Evolutionary conservation across 2,113 vertebrate species (phyloP).

Genomic region (Ptyas mucosa): DNA sequence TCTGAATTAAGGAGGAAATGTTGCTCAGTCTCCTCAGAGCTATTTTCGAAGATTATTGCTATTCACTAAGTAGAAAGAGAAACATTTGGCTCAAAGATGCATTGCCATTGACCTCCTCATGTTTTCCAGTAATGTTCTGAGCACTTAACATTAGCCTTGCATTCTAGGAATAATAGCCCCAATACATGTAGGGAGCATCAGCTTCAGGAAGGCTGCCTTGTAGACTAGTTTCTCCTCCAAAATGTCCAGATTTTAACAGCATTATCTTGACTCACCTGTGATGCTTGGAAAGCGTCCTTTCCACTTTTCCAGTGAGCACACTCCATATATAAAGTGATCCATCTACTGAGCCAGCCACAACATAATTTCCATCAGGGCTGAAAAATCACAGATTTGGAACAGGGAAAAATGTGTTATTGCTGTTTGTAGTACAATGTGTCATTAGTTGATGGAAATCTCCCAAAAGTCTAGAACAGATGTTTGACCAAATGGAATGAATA

Average conservation of each 20-base stretch:
- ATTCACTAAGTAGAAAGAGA: neutral
- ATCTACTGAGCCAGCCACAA: slow-evolving; percentile 89
- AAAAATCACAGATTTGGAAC: slow-evolving; percentile 3
- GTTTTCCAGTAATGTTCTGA: neutral
- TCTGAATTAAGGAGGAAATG: neutral
- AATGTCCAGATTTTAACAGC: neutral
- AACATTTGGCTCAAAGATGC: neutral
- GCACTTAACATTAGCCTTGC: neutral
- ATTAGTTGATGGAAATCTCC: neutral
- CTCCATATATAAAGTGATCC: slow-evolving; percentile 90
- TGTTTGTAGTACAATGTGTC: neutral
- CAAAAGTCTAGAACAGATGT: neutral
- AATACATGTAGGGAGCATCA: neutral
- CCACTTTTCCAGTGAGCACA: slow-evolving; percentile 88
- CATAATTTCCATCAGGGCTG: slow-evolving; percentile 88
- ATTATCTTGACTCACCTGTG: slow-evolving; percentile 78
- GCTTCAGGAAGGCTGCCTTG: neutral
- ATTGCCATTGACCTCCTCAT: neutral
- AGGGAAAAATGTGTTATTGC: slow-evolving; percentile 3
- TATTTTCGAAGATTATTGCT: neutral
- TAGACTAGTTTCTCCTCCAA: neutral
- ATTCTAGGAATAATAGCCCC: neutral
- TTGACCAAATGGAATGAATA: neutral
- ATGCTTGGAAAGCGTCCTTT: slow-evolving; percentile 81
- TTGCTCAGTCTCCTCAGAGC: neutral